phyloP scores from a whole-genome alignment of 2,113 vertebrate genomes.

The Raja brachyura region DNA sequence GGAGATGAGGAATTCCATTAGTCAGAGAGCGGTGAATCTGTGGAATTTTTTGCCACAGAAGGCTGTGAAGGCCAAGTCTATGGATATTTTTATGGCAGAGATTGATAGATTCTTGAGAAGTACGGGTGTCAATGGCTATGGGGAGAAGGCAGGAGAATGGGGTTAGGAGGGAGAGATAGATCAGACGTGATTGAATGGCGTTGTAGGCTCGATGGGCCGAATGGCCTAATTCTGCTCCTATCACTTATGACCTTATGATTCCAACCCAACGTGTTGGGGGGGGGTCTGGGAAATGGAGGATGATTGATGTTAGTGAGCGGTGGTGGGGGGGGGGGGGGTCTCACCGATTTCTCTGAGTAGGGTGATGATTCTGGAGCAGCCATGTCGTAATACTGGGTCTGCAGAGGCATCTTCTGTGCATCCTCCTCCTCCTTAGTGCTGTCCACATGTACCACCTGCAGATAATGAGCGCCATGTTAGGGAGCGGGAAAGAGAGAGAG shows the following conservation, averaged over 20 bases:
- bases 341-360: slow-evolving; percentile 76
- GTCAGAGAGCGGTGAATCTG: too few species aligned
- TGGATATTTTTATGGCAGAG: too few species aligned
- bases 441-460: slow-evolving; percentile 76
- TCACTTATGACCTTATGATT: not conserved
- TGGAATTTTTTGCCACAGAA: too few species aligned
- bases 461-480: slow-evolving; percentile 1
- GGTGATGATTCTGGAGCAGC: slow-evolving; percentile 64
- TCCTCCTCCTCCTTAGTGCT: slow-evolving; percentile 66
- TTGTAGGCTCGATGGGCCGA: too few species aligned
- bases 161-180: too few species aligned
- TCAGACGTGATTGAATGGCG: too few species aligned
- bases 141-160: too few species aligned
- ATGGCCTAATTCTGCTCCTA: too few species aligned
- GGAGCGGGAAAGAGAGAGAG: not conserved
- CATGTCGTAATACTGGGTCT: slow-evolving; percentile 79
- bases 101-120: too few species aligned
- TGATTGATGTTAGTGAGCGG: not conserved
- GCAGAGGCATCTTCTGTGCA: slow-evolving; percentile 68
- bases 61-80: too few species aligned
- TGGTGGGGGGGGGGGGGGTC: slow-evolving; percentile 42
- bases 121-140: too few species aligned
- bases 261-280: not conserved
- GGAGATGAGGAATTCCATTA: too few species aligned
- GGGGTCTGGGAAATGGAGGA: not conserved